phyloP scores from a whole-genome alignment of 2,797 vertebrate genomes.

The Hyperoplus lanceolatus region DNA sequence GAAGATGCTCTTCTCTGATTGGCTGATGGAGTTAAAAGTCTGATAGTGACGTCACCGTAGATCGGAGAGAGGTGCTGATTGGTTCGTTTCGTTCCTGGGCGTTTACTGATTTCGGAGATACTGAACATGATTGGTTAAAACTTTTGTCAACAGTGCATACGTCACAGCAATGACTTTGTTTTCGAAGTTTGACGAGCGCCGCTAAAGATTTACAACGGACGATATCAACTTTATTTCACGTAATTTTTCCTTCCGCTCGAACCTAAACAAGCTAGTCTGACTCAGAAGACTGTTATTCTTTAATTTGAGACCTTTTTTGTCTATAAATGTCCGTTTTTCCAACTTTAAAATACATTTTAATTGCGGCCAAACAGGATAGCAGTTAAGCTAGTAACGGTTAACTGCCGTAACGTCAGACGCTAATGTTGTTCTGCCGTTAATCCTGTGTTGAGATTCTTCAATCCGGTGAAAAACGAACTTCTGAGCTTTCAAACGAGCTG shows the following conservation, averaged over 20 bases:
- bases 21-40: neutral
- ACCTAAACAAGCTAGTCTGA: neutral
- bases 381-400: neutral
- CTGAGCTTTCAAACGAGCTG: too few relatives aligned
- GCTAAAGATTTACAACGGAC: neutral
- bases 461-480: too few relatives aligned
- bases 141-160: rapidly evolving
- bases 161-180: rapidly evolving
- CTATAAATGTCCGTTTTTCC: neutral
- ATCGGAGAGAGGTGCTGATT: slow-evolving; percentile 12
- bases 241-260: neutral
- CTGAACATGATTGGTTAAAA: slow-evolving; percentile 7
- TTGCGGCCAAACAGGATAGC: neutral
- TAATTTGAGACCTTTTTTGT: neutral
- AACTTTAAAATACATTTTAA: neutral
- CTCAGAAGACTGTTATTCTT: neutral
- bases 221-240: neutral
- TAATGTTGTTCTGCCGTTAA: neutral
- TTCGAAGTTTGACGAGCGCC: neutral
- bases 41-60: rapidly evolving
- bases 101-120: neutral
- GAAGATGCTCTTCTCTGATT: neutral
- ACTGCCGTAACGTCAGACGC: slow-evolving; percentile 6
- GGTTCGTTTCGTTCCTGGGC: neutral
- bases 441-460: too few relatives aligned